phyloP scores from a whole-genome alignment of 2,888 invertebrate species.

The Synergus itoensis region DNA sequence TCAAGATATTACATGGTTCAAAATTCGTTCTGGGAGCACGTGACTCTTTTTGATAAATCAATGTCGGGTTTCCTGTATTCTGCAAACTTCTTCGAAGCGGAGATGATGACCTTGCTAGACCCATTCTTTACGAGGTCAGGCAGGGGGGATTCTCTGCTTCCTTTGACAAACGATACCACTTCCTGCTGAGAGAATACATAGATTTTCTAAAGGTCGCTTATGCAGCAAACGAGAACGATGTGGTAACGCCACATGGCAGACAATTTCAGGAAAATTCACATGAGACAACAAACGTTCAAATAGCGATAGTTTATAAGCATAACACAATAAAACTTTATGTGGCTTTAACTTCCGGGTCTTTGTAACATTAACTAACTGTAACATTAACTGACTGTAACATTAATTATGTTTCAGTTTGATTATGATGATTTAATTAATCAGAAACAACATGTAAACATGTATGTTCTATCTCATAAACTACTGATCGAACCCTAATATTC shows the following conservation, averaged over 20 bases:
- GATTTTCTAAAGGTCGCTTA: conserved; percentile 45
- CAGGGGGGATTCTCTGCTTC: conserved; percentile 38
- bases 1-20: not conserved
- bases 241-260: not conserved
- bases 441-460: no score
- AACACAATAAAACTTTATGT: no score
- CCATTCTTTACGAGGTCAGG: conserved; percentile 39
- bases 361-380: no score
- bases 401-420: no score
- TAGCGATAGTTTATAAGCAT: no score
- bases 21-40: not conserved
- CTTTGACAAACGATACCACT: conserved; percentile 33
- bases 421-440: no score
- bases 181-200: conserved; percentile 18
- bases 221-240: not conserved
- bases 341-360: no score
- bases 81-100: conserved; percentile 36
- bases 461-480: no score
- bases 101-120: conserved; percentile 48
- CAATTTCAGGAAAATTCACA: not conserved
- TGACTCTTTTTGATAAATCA: conserved; percentile 21
- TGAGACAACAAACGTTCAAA: no score
- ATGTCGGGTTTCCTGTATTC: conserved; percentile 19
- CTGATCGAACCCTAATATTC: conserved; percentile 11
- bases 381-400: no score